Percentiles rank a stretch among this genome's conserved stretches.
These are phyloP conservation scores for Erebia palarica DNA, from an alignment of 2,888 invertebrate species.

Conservation along the genomic window DNA sequence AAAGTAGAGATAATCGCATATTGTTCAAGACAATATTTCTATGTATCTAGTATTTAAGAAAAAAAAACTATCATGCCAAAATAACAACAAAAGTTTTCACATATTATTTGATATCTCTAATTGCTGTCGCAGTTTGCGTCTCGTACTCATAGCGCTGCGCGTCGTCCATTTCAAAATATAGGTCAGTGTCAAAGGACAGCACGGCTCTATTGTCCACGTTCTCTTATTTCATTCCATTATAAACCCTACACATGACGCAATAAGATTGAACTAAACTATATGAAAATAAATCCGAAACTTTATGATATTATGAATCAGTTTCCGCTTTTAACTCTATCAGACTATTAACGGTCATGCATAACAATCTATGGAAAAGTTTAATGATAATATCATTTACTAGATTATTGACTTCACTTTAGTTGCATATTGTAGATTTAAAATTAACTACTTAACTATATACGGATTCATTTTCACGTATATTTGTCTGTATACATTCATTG, in stretches of 20 bases:
- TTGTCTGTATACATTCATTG: background rate
- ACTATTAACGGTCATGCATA: constrained; percentile 43
- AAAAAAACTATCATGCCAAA: background rate
- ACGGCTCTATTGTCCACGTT: constrained; percentile 54
- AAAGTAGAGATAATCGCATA: background rate
- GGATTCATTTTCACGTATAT: background rate
- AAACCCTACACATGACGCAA: constrained; percentile 55
- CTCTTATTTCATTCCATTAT: constrained; percentile 48
- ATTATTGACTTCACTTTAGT: constrained; percentile 44
- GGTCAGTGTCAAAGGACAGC: constrained; percentile 75
- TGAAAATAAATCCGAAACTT: constrained; percentile 41
- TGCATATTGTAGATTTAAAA: background rate
- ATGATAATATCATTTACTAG: constrained; percentile 38
- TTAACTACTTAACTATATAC: background rate
- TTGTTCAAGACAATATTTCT: background rate
- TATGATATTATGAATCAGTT: constrained; percentile 45
- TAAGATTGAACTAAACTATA: constrained; percentile 56
- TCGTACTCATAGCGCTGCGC: constrained; percentile 26
- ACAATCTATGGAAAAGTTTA: constrained; percentile 44
- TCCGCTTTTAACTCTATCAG: constrained; percentile 43
- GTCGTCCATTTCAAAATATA: constrained; percentile 55
- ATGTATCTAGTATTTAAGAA: too few relatives aligned
- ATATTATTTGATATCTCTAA: background rate
- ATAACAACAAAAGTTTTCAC: background rate
- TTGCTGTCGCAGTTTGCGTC: constrained; percentile 22